Percentiles rank a stretch among this genome's conserved stretches.
Evolutionary conservation across 37 sponge, comb jelly and placozoan genomes (phyloP).

Genomic region (Cladorhizidae sp.): DNA sequence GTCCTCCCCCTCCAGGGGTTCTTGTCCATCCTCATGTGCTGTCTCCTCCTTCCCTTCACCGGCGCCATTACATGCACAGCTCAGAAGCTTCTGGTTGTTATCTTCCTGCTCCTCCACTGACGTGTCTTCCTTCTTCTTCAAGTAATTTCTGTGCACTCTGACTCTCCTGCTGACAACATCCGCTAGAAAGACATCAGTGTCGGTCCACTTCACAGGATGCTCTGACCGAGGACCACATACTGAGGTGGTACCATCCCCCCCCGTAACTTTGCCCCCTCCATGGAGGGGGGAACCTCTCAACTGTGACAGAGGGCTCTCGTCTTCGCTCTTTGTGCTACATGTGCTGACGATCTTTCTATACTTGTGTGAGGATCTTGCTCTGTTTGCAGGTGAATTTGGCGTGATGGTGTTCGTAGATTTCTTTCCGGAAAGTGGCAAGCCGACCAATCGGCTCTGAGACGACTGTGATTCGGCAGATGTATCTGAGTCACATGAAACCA

Average conservation of each 20-base stretch:
- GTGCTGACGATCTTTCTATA: not conserved
- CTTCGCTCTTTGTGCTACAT: constrained; percentile 8
- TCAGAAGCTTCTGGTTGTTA: no score
- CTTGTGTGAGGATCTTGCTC: not conserved
- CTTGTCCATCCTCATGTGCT: no score
- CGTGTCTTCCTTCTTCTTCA: not conserved
- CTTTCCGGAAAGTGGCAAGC: not conserved
- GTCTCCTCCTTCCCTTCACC: no score
- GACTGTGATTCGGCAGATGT: constrained; percentile 1
- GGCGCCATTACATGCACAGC: no score
- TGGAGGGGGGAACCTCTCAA: not conserved
- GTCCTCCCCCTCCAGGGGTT: no score
- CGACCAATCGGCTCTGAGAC: not conserved
- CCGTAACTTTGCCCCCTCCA: no score
- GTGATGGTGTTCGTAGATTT: not conserved
- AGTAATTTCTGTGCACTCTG: constrained; percentile 13
- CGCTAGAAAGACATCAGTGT: constrained; percentile 21
- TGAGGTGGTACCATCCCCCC: no score
- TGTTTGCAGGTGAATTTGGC: not conserved
- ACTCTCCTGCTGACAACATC: constrained; percentile 17
- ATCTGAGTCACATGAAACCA: constrained; percentile 41
- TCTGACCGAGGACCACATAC: not conserved
- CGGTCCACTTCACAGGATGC: not conserved
- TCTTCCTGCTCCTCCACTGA: no score
- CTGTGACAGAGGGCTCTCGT: constrained; percentile 9